Percentiles rank a stretch among this genome's conserved stretches.
phyloP scores from a whole-genome alignment of 2,888 invertebrate genomes.

The Cephus sareptanus region DNA sequence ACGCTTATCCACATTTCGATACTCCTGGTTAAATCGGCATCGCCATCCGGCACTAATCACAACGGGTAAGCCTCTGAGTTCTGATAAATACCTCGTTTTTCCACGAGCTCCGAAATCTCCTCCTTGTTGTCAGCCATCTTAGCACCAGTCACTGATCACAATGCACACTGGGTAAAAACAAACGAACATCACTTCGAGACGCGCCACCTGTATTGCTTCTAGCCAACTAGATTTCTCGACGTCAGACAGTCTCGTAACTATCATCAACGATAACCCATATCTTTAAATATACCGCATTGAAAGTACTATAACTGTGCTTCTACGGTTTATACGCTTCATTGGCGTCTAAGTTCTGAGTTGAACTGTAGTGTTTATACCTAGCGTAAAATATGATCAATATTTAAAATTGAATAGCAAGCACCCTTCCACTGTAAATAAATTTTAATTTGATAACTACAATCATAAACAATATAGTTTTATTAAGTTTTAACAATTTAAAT shows the following conservation, averaged over 20 bases:
- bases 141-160: slow-evolving; percentile 64
- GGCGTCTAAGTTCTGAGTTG: not conserved
- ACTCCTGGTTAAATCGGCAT: not conserved
- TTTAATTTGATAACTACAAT: not conserved
- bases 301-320: not conserved
- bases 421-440: not conserved
- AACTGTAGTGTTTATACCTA: not conserved
- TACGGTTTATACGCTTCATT: not conserved
- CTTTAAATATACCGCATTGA: not conserved
- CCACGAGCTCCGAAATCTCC: slow-evolving; percentile 64
- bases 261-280: not conserved
- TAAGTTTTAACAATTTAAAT: not conserved
- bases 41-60: slow-evolving; percentile 18
- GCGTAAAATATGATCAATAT: not conserved
- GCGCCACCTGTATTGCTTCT: slow-evolving; percentile 36
- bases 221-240: slow-evolving; percentile 33
- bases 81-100: slow-evolving; percentile 63
- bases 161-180: slow-evolving; percentile 65
- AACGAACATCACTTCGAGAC: slow-evolving; percentile 41
- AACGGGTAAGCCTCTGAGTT: slow-evolving; percentile 26
- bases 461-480: not conserved
- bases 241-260: slow-evolving; percentile 33
- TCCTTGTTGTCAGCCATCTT: slow-evolving; percentile 67
- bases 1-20: not conserved
- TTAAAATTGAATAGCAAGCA: not conserved